Evolutionary conservation across 2,113 vertebrate genomes (phyloP), one percentile per base, ranked within the genome.

Genomic region (Oncorhynchus nerka): DNA sequence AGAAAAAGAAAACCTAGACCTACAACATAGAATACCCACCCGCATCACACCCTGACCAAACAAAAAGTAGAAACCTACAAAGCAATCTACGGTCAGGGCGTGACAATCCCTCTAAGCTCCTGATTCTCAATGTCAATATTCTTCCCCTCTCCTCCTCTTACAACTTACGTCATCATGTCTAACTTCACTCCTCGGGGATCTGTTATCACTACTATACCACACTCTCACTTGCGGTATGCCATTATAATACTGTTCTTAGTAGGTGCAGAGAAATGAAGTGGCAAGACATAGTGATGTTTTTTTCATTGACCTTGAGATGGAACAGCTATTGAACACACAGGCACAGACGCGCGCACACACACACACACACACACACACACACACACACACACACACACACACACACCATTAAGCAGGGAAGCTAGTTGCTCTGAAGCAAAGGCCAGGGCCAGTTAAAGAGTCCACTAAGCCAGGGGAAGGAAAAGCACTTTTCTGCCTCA

Each of bases 401-500:
- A 73, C 81, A 70, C 69, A 83, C 49, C 51, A 55, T 55, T 55
- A 55, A 19, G 16, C 51, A 55, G 4, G 15, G 15, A 19, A 55
- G 51, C 51, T 55, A 5, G 15, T 13, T 55, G 13, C 15, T 55
- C 51, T 55, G 51, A 55, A 55, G 51, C 51, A 4, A 55, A 55
- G 3, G 51, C 51, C 79, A 3, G 72, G 76, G 87, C 90, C 87
- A 6, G 22, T 87, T 89, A 87, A 83, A 88, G 88, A 86, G 81
- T 76, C 76, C 80, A 73, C 84, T 86, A 88, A 90, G 87, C 89
- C 32, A 75, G 72, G 76, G 83, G 88, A 22, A 84, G 87, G 80
- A 89, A 91, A 93, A 91, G 83, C 89, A 89, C 90, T 93, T 92
- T 92, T 93, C 92, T 91, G 92, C 90, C 89, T 92, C 92, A 92